A percentile compares a stretch with the other conserved stretches of the same genome.
phyloP scores from a whole-genome alignment of 2,113 vertebrate genomes.

The Paradoxurus hermaphroditus region DNA sequence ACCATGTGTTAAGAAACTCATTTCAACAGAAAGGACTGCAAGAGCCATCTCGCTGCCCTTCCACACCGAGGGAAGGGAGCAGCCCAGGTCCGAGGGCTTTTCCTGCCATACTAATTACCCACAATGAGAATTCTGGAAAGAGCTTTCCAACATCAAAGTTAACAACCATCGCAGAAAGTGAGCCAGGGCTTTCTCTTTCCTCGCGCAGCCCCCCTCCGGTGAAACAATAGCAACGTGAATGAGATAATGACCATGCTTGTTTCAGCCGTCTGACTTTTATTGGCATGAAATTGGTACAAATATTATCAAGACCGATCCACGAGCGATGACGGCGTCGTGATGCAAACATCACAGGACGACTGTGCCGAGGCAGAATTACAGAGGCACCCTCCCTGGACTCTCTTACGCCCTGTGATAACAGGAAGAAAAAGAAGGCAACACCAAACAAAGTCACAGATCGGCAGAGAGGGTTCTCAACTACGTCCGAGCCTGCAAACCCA shows the following conservation, averaged over 20 bases:
- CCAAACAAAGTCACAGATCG: neutral
- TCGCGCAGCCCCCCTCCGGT: constrained; percentile 70
- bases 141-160: constrained; percentile 79
- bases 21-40: constrained; percentile 47
- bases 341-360: constrained; percentile 46
- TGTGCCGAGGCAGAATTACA: neutral
- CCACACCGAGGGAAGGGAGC: neutral
- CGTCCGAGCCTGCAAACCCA: neutral
- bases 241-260: constrained; percentile 82
- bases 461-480: constrained; percentile 2
- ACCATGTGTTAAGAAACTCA: constrained; percentile 56
- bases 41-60: neutral
- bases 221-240: constrained; percentile 80
- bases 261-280: constrained; percentile 84
- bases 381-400: neutral
- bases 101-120: constrained; percentile 56
- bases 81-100: neutral
- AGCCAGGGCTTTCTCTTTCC: constrained; percentile 71
- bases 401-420: constrained; percentile 45
- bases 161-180: constrained; percentile 73
- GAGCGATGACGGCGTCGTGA: constrained; percentile 60
- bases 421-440: constrained; percentile 11
- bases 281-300: constrained; percentile 86
- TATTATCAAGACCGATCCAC: constrained; percentile 79
- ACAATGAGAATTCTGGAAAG: constrained; percentile 70